Percentiles rank a stretch among this genome's conserved stretches.
Conservation (phyloP, 2,113 vertebrate species). For the Lagenorhynchus albirostris region DNA sequence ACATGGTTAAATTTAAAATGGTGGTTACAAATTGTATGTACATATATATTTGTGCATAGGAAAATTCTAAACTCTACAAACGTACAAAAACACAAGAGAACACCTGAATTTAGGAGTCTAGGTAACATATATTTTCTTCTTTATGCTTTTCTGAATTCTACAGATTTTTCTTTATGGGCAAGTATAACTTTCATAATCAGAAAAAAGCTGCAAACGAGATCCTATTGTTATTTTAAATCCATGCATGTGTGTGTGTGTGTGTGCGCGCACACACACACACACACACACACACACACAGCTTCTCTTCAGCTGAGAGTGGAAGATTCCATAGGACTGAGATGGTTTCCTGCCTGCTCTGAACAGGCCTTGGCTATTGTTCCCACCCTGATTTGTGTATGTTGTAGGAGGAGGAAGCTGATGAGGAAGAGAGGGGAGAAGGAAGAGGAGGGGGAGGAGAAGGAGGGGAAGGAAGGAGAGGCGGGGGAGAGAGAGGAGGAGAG, state of each 20-base stretch:
- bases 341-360: not conserved
- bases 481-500: not conserved
- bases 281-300: not conserved
- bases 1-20: not conserved
- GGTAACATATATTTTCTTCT: not conserved
- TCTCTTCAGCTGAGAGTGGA: not conserved
- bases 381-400: not conserved
- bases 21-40: not conserved
- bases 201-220: not conserved
- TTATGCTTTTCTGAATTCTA: slow-evolving; percentile 6
- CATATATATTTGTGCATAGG: not conserved
- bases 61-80: not conserved
- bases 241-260: not conserved
- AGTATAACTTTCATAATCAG: not conserved
- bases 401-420: not conserved
- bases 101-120: not conserved
- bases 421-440: not conserved
- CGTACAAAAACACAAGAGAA: not conserved
- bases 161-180: not conserved
- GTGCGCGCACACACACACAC: too few species aligned
- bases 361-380: not conserved
- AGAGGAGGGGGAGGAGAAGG: too few species aligned
- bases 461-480: not conserved
- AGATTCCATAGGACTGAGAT: not conserved
- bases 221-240: not conserved